These are phyloP conservation scores for Saxicola maurus DNA, from an alignment of 2,797 vertebrate genomes.

Conservation along the genomic window DNA sequence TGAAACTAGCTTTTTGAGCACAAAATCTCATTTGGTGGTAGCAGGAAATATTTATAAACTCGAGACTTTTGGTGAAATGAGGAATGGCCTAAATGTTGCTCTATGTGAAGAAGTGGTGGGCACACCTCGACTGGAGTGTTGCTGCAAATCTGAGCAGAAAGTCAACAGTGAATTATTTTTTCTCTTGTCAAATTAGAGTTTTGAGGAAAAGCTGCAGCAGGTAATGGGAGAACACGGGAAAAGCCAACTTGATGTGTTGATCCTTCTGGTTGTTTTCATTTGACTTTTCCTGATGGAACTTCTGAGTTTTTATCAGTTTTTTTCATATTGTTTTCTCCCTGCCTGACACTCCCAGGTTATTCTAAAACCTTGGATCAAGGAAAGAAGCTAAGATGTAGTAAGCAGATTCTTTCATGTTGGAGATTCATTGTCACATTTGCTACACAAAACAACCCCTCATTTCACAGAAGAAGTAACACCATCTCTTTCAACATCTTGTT, in stretches of 20 bases:
- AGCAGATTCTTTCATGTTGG: conserved; percentile 43
- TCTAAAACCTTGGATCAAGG: conserved; percentile 55
- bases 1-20: not conserved
- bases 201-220: not conserved
- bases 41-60: not conserved
- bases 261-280: conserved; percentile 20
- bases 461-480: conserved; percentile 49
- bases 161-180: not conserved
- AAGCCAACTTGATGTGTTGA: not conserved
- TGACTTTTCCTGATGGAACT: conserved; percentile 20
- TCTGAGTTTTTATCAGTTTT: not conserved
- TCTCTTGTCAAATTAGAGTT: not conserved
- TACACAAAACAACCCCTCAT: conserved; percentile 47
- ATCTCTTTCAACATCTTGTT: conserved; percentile 45
- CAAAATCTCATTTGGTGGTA: not conserved
- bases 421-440: conserved; percentile 51
- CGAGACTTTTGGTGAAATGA: not conserved
- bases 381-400: conserved; percentile 32
- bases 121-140: not conserved
- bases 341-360: conserved; percentile 23
- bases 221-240: not conserved
- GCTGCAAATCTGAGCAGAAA: not conserved
- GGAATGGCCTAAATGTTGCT: not conserved
- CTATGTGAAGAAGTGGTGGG: not conserved
- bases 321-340: conserved; percentile 43